phyloP scores from a whole-genome alignment of 2,797 vertebrate species.

The Ctenopoma multispine region DNA sequence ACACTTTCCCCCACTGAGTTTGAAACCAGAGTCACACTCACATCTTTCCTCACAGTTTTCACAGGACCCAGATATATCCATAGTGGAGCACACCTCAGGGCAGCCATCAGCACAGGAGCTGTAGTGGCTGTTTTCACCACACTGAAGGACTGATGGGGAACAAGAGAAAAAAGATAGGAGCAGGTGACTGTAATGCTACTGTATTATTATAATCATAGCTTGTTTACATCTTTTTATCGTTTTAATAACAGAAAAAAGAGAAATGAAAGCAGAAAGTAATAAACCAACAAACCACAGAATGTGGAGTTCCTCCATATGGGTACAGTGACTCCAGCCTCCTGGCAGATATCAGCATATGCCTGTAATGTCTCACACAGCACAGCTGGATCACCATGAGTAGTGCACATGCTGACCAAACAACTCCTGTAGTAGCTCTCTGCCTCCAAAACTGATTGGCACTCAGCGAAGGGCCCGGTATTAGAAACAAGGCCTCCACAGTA shows the following conservation, averaged over 20 bases:
- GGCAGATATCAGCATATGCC: slow-evolving; percentile 81
- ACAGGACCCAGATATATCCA: slow-evolving; percentile 66
- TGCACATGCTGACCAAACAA: slow-evolving; percentile 87
- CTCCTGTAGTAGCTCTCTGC: slow-evolving; percentile 82
- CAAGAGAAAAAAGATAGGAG: slow-evolving; percentile 9
- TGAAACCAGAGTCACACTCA: slow-evolving; percentile 85
- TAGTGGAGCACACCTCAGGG: slow-evolving; percentile 80
- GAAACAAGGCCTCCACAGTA: slow-evolving; percentile 86
- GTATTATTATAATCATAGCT: slow-evolving; percentile 9
- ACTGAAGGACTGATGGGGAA: slow-evolving; percentile 77
- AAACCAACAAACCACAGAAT: slow-evolving; percentile 83
- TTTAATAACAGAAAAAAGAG: slow-evolving; percentile 2
- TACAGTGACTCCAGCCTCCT: slow-evolving; percentile 79
- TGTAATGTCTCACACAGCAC: slow-evolving; percentile 81
- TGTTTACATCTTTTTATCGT: background rate
- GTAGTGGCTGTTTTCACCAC: slow-evolving; percentile 86
- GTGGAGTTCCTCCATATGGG: slow-evolving; percentile 86
- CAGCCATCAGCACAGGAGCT: slow-evolving; percentile 85
- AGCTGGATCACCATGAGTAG: slow-evolving; percentile 70
- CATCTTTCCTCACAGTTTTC: slow-evolving; percentile 85
- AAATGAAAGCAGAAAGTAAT: slow-evolving; percentile 21
- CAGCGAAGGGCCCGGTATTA: slow-evolving; percentile 79
- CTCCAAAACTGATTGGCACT: slow-evolving; percentile 79
- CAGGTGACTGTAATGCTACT: slow-evolving; percentile 15
- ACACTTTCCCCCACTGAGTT: slow-evolving; percentile 82